Evolutionary conservation across 2,113 vertebrate genomes (phyloP).

Genomic region (Nerophis lumbriciformis): DNA sequence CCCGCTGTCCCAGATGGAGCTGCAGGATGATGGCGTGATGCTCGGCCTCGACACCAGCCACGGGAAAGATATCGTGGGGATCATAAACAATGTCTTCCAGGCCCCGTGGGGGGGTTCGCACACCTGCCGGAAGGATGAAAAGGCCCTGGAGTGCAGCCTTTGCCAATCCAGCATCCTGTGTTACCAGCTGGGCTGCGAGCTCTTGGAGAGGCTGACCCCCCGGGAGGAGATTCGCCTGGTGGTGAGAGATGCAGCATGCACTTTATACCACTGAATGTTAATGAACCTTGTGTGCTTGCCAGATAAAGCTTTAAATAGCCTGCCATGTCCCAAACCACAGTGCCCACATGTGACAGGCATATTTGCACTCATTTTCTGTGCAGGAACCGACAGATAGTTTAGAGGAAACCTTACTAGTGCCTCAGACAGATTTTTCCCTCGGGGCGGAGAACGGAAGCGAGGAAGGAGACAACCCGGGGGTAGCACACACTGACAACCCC

Average conservation of each 20-base stretch:
- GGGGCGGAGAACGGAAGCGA: constrained; percentile 74
- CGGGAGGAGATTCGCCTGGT: constrained; percentile 94
- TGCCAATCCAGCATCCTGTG: constrained; percentile 98
- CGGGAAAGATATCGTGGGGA: constrained; percentile 92
- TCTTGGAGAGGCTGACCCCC: constrained; percentile 91
- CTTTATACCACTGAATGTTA: constrained; percentile 17
- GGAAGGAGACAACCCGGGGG: constrained; percentile 74
- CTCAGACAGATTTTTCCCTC: constrained; percentile 79
- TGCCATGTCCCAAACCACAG: neutral
- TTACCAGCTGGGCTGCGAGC: constrained; percentile 95
- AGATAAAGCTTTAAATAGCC: constrained; percentile 10
- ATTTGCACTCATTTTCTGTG: constrained; percentile 29
- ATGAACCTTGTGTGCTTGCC: constrained; percentile 12
- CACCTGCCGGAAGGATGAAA: constrained; percentile 95
- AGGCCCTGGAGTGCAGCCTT: constrained; percentile 86
- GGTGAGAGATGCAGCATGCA: constrained; percentile 74
- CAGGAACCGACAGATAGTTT: constrained; percentile 93
- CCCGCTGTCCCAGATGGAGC: constrained; percentile 83
- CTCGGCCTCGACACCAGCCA: constrained; percentile 91
- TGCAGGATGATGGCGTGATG: constrained; percentile 94
- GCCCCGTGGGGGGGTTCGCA: constrained; percentile 98
- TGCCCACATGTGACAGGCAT: neutral
- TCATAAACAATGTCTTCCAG: constrained; percentile 97
- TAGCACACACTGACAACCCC: constrained; percentile 78
- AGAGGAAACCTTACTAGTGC: constrained; percentile 88